Evolutionary conservation across 2,797 vertebrate genomes (phyloP).

Genomic region (Staurois parvus): DNA sequence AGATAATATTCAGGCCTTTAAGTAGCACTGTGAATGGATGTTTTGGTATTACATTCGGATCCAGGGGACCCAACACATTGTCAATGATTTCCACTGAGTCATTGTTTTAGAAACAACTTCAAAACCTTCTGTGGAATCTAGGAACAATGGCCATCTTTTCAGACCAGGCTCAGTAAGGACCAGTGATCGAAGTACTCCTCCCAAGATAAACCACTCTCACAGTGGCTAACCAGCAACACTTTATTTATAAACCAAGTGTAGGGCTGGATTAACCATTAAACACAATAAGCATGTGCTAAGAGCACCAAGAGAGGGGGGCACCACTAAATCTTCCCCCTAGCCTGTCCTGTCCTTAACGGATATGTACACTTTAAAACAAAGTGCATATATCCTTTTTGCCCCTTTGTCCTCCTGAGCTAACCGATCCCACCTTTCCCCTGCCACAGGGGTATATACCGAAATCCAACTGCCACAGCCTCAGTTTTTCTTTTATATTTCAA

Average conservation of each 20-base stretch:
- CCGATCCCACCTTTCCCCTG: too few species aligned
- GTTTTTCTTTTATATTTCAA: too few species aligned
- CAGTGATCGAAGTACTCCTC: conserved; percentile 4
- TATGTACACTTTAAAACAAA: too few species aligned
- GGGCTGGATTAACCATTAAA: too few species aligned
- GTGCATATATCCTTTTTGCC: too few species aligned
- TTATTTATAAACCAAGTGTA: not conserved
- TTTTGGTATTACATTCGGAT: conserved; percentile 25
- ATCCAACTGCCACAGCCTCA: too few species aligned
- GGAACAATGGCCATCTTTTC: conserved; percentile 28
- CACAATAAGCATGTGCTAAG: too few species aligned
- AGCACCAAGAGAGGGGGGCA: too few species aligned
- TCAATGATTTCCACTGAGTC: conserved; percentile 27
- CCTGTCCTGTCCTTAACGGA: too few species aligned
- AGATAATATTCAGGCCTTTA: conserved; percentile 41
- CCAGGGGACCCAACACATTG: conserved; percentile 1
- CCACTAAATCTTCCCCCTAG: too few species aligned
- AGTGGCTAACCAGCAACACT: not conserved
- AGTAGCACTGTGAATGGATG: conserved; percentile 22
- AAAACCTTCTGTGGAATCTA: not conserved
- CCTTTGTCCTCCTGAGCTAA: too few species aligned
- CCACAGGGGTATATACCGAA: too few species aligned
- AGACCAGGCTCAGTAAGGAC: not conserved
- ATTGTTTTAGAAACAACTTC: conserved; percentile 45
- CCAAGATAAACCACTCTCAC: not conserved